Evolutionary conservation across 2,797 vertebrate genomes (phyloP).

Genomic region (Gila robusta): DNA sequence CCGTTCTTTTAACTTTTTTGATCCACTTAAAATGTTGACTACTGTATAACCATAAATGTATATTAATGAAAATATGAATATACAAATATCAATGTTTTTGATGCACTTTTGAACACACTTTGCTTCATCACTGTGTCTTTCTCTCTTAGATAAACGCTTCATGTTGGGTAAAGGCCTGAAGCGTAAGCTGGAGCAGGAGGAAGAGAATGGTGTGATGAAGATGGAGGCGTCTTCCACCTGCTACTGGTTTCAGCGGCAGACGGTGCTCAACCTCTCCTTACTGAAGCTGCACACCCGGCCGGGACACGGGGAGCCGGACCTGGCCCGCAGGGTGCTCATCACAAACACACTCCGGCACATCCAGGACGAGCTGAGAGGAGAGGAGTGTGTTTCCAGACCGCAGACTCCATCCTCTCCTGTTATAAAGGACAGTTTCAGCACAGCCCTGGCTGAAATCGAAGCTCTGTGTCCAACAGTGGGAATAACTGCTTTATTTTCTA

Average conservation of each 20-base stretch:
- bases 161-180: constrained; percentile 94
- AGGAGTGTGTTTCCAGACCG: constrained; percentile 69
- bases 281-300: constrained; percentile 89
- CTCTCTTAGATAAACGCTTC: constrained; percentile 33
- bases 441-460: constrained; percentile 88
- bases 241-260: constrained; percentile 89
- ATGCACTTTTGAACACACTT: neutral
- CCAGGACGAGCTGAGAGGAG: constrained; percentile 87
- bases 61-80: neutral
- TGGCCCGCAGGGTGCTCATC: constrained; percentile 89
- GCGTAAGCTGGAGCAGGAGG: constrained; percentile 88
- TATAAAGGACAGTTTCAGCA: constrained; percentile 88
- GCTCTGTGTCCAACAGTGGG: constrained; percentile 82
- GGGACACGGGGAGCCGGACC: constrained; percentile 82
- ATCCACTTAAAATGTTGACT: too few relatives aligned
- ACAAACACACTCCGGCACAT: constrained; percentile 90
- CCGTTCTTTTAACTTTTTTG: too few relatives aligned
- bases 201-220: constrained; percentile 75
- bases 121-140: neutral
- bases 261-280: constrained; percentile 92
- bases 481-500: constrained; percentile 73
- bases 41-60: neutral
- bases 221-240: constrained; percentile 77
- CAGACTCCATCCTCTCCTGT: constrained; percentile 63
- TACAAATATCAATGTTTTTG: neutral